Conservation (phyloP, 2,888 invertebrate genomes). For the Clostera curtula region DNA sequence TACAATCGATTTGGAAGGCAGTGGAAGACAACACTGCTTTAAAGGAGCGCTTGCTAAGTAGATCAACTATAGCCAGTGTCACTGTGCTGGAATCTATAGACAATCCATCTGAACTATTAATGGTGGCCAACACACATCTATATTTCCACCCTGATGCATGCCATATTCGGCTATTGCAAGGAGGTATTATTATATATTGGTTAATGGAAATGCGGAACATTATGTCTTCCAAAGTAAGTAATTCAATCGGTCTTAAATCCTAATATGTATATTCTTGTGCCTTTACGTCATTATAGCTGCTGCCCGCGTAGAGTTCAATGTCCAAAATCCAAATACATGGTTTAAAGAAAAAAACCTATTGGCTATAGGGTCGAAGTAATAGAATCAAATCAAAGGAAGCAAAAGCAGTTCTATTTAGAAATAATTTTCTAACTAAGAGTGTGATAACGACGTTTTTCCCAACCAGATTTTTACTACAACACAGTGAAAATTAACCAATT, state of each 20-base stretch:
- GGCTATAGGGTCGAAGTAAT: too few relatives aligned
- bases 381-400: too few relatives aligned
- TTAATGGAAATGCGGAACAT: slow-evolving; percentile 74
- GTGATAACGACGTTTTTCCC: too few relatives aligned
- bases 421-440: too few relatives aligned
- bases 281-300: too few relatives aligned
- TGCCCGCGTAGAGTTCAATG: too few relatives aligned
- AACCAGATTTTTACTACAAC: too few relatives aligned
- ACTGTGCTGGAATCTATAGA: slow-evolving; percentile 75
- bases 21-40: slow-evolving; percentile 75
- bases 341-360: too few relatives aligned
- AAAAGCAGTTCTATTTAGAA: too few relatives aligned
- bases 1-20: slow-evolving; percentile 75
- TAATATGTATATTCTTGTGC: slow-evolving; percentile 6
- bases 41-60: slow-evolving; percentile 73
- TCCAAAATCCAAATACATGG: too few relatives aligned
- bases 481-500: too few relatives aligned
- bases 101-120: slow-evolving; percentile 71
- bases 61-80: slow-evolving; percentile 81
- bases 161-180: slow-evolving; percentile 91
- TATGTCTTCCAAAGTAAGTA: slow-evolving; percentile 41
- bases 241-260: not conserved
- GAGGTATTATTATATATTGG: slow-evolving; percentile 82
- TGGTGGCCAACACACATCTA: slow-evolving; percentile 92
- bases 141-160: slow-evolving; percentile 95